These are phyloP conservation scores for Bellardia bayeri DNA, from an alignment of 2,888 invertebrate species.

Conservation along the genomic window DNA sequence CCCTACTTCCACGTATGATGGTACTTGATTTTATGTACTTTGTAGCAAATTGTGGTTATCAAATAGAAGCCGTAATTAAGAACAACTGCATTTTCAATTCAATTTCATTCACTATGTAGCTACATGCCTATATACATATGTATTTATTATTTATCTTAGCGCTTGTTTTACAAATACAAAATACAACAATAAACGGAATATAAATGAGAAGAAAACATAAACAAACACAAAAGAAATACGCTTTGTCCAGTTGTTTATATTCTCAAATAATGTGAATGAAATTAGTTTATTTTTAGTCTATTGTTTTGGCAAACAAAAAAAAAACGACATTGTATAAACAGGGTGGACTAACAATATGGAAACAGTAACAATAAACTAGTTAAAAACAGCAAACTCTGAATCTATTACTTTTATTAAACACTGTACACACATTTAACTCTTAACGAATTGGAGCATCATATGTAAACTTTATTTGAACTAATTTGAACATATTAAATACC, in stretches of 20 bases:
- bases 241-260: constrained; percentile 53
- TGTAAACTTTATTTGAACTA: too few species aligned
- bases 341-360: background rate
- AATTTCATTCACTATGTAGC: constrained; percentile 7
- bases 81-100: constrained; percentile 54
- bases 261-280: constrained; percentile 55
- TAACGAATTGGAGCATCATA: too few species aligned
- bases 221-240: constrained; percentile 2
- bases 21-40: background rate
- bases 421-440: background rate
- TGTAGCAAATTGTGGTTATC: background rate
- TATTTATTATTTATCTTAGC: constrained; percentile 43
- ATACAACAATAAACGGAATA: constrained; percentile 3
- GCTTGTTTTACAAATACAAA: constrained; percentile 22
- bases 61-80: constrained; percentile 58
- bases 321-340: constrained; percentile 2
- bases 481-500: too few species aligned
- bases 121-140: background rate
- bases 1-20: background rate
- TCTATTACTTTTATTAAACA: background rate
- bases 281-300: constrained; percentile 38
- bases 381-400: too few species aligned
- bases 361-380: too few species aligned
- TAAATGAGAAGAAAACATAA: background rate
- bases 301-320: constrained; percentile 36